These are phyloP conservation scores for Bellardia bayeri DNA, from an alignment of 2,888 invertebrate species.

Conservation along the genomic window DNA sequence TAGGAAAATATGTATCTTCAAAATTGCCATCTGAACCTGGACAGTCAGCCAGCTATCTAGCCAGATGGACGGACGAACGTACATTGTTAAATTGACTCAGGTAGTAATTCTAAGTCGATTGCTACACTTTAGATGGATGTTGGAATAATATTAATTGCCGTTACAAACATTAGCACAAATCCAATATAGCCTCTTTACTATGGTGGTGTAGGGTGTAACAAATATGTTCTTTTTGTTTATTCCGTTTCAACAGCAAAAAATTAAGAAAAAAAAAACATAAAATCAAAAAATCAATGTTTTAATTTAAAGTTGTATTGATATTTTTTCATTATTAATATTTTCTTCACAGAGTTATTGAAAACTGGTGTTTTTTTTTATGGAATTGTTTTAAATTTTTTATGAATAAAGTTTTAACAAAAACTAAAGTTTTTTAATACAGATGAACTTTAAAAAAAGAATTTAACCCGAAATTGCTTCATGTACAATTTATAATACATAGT, in stretches of 20 bases:
- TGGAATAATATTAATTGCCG: too few species aligned
- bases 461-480: neutral
- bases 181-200: too few species aligned
- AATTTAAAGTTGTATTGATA: slow-evolving; percentile 3
- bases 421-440: slow-evolving; percentile 15
- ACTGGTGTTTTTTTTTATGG: neutral
- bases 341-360: neutral
- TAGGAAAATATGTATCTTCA: too few species aligned
- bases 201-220: too few species aligned
- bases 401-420: slow-evolving; percentile 6
- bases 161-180: too few species aligned
- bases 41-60: too few species aligned
- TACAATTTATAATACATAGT: neutral
- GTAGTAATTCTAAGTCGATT: too few species aligned
- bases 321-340: neutral
- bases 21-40: too few species aligned
- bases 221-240: neutral
- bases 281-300: slow-evolving; percentile 3
- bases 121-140: too few species aligned
- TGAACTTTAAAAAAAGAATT: slow-evolving; percentile 5
- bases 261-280: neutral
- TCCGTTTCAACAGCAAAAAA: neutral
- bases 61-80: too few species aligned
- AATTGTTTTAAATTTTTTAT: slow-evolving; percentile 28
- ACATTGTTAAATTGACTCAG: too few species aligned